Base-by-base conservation (phyloP, 2,888 invertebrate species). In the Elgonia sp. region DNA sequence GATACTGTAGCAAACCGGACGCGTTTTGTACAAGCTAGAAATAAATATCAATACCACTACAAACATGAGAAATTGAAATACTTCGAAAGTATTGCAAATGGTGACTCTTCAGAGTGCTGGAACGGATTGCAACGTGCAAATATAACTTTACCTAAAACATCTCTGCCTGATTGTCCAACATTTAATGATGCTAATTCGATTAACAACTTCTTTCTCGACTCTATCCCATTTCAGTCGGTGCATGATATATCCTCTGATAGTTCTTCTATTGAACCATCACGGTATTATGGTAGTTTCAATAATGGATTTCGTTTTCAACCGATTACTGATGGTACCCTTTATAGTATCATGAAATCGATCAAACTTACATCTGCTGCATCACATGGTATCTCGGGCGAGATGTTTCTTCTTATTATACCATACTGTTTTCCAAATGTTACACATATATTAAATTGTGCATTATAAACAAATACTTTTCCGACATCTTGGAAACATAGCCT, bases 21-120 rank as follows among this genome's bases (percentile, higher is more conserved):
- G 0, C n/a, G 8, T 37, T 70, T 29, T 53, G n/a, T 8, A 12
- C 29, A 37, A 6, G 2, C 53, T 3, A 50, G 53, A 5, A 70
- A 70, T n/a, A 53, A 70, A n/a, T 3, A 3, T 29, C 29, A 70
- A n/a, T 70, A n/a, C 29, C 53, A 53, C 10, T 70, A 53, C 37
- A 50, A 37, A 2, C 9, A 2, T 14, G 70, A 70, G 37, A 70
- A 46, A n/a, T n/a, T 14, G n/a, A 37, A 16, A 8, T 70, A 70
- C 46, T 70, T 53, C 16, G 53, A 50, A 37, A n/a, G n/a, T 8
- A 37, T 70, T 16, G 29, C 53, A 6, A 8, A 70, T n/a, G 9
- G 3, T 9, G 9, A n/a, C 10, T 53, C 70, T 16, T 7, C 14
- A 50, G 53, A 70, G 4, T 53, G n/a, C 4, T 70, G 70, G 70